phyloP scores from a whole-genome alignment of 2,797 vertebrate genomes.

The Alcedo quadribrachys region DNA sequence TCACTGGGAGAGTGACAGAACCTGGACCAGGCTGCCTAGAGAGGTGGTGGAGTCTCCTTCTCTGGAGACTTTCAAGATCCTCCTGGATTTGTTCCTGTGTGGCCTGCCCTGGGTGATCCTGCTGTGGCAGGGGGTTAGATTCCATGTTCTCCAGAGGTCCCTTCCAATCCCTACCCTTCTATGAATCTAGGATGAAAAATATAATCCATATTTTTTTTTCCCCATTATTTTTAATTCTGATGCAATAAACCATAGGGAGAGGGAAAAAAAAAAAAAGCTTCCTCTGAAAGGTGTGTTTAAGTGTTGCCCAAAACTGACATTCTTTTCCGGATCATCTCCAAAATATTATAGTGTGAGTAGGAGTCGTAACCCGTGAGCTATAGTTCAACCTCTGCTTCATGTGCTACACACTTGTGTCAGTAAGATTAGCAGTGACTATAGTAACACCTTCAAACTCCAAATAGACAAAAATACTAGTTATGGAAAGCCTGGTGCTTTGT shows the following conservation, averaged over 20 bases:
- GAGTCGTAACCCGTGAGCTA: neutral
- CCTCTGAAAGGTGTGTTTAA: neutral
- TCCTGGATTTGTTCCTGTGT: no score
- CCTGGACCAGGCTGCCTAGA: no score
- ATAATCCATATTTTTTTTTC: neutral
- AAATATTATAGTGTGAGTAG: fast-evolving
- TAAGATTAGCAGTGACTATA: neutral
- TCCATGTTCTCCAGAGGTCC: no score
- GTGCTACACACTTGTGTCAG: neutral
- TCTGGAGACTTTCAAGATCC: no score
- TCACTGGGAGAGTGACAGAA: no score
- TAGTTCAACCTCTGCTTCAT: neutral
- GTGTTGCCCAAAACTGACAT: neutral
- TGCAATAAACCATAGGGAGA: neutral
- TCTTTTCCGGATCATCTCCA: neutral
- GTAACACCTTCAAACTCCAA: neutral
- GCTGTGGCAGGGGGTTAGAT: no score
- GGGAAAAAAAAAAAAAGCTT: neutral
- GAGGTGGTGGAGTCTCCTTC: no score
- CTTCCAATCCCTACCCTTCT: no score
- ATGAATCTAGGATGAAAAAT: neutral
- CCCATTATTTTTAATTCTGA: neutral
- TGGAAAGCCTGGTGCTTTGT: neutral
- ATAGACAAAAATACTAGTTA: neutral
- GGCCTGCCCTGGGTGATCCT: no score